Evolutionary conservation across 2,113 vertebrate genomes (phyloP).

Genomic region (Scophthalmus maximus): DNA sequence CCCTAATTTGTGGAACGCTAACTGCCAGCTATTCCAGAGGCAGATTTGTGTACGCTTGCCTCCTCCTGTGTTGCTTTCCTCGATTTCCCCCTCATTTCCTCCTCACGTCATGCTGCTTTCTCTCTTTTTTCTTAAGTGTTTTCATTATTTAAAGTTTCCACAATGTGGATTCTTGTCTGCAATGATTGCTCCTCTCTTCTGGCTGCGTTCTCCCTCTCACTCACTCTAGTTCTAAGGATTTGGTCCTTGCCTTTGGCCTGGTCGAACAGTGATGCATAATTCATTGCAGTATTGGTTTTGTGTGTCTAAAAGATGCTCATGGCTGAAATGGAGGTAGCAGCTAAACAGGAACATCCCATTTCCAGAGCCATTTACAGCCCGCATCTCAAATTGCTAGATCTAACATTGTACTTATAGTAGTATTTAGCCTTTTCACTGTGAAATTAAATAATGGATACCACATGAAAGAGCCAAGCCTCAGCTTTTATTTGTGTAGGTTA

Average conservation of each 20-base stretch:
- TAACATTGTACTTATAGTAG: too few species aligned
- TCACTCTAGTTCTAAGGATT: neutral
- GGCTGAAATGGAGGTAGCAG: conserved; percentile 13
- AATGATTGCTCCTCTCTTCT: neutral
- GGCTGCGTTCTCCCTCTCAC: neutral
- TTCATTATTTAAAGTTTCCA: neutral
- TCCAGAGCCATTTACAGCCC: neutral
- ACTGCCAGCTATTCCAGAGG: neutral
- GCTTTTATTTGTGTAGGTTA: neutral
- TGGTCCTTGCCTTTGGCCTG: conserved; percentile 7
- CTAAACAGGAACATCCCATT: conserved; percentile 17
- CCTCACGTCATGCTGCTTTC: neutral
- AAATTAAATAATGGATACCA: too few species aligned
- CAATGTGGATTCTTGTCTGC: neutral
- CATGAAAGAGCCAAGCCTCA: neutral
- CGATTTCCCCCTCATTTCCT: conserved; percentile 7
- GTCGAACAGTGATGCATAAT: conserved; percentile 34
- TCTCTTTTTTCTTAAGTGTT: neutral
- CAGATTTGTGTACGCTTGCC: conserved; percentile 17
- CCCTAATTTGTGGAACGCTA: conserved; percentile 2
- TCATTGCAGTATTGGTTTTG: conserved; percentile 38
- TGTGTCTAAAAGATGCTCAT: conserved; percentile 12
- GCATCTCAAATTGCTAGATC: too few species aligned
- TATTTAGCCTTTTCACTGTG: neutral
- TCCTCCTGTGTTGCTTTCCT: conserved; percentile 5